phyloP scores from a whole-genome alignment of 2,888 invertebrate species.

The Pyrgus malvae region DNA sequence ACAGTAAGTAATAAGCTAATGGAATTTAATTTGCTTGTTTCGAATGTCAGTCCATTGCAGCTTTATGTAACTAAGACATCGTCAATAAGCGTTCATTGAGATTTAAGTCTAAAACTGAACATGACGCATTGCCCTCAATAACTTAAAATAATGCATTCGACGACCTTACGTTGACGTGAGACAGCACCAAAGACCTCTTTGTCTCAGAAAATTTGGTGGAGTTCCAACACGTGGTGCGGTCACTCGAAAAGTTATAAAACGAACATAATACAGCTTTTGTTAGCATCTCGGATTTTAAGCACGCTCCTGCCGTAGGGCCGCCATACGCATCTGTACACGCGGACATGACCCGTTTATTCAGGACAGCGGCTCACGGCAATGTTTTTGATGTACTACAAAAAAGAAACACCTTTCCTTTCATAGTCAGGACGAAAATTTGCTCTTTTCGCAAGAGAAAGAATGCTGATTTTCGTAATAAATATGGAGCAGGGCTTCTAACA shows the following conservation, averaged over 20 bases:
- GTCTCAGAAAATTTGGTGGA: slow-evolving; percentile 13
- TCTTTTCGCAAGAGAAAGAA: neutral
- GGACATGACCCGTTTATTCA: slow-evolving; percentile 18
- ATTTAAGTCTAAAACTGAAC: neutral
- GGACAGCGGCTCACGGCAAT: slow-evolving; percentile 11
- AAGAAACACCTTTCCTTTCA: slow-evolving; percentile 10
- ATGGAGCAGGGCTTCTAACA: too few relatives aligned
- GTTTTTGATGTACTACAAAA: slow-evolving; percentile 27
- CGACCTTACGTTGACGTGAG: neutral
- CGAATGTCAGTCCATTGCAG: too few relatives aligned
- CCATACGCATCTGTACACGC: slow-evolving; percentile 13
- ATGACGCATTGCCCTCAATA: neutral
- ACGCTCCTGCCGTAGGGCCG: slow-evolving; percentile 27
- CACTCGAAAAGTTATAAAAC: slow-evolving; percentile 55
- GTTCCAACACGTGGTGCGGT: slow-evolving; percentile 40
- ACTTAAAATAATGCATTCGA: neutral
- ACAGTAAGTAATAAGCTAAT: too few relatives aligned
- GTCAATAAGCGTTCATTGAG: neutral
- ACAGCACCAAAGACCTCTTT: slow-evolving; percentile 7
- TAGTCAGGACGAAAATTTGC: slow-evolving; percentile 7
- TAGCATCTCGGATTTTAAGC: slow-evolving; percentile 43
- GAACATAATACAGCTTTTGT: slow-evolving; percentile 58
- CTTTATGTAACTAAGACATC: too few relatives aligned
- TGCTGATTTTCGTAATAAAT: neutral
- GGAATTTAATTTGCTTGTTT: too few relatives aligned